Percentiles rank a stretch among this genome's conserved stretches.
These are phyloP conservation scores for Acanthopagrus latus DNA, from an alignment of 2,797 vertebrate species.

Conservation along the genomic window DNA sequence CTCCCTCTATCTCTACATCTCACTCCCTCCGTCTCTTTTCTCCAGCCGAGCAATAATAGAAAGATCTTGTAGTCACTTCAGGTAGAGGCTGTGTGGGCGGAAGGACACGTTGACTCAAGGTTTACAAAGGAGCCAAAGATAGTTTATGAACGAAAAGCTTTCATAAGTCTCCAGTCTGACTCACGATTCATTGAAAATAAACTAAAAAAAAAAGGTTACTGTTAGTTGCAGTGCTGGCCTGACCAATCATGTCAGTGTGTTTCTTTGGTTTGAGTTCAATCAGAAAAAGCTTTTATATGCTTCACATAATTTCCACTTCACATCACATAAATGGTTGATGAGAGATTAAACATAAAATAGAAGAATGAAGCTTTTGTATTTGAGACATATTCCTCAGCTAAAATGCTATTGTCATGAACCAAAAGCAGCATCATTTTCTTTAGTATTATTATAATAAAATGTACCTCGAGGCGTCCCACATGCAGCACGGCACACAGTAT, in stretches of 20 bases:
- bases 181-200: slow-evolving; percentile 24
- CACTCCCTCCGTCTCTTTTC: slow-evolving; percentile 14
- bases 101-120: slow-evolving; percentile 57
- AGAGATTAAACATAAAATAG: neutral
- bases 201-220: neutral
- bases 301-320: neutral
- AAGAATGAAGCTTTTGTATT: neutral
- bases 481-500: neutral
- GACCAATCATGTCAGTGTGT: neutral
- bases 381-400: neutral
- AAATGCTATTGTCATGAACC: neutral
- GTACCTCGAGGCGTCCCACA: neutral
- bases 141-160: slow-evolving; percentile 55
- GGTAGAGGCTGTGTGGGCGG: slow-evolving; percentile 54
- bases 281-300: neutral
- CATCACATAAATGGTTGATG: neutral
- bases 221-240: slow-evolving; percentile 1
- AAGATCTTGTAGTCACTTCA: slow-evolving; percentile 44
- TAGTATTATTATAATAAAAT: neutral
- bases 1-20: slow-evolving; percentile 2
- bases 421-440: neutral
- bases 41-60: slow-evolving; percentile 47
- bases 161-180: slow-evolving; percentile 53
- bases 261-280: neutral
- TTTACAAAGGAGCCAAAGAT: slow-evolving; percentile 61